phyloP scores from a whole-genome alignment of 2,797 vertebrate species.

The Astyanax mexicanus region DNA sequence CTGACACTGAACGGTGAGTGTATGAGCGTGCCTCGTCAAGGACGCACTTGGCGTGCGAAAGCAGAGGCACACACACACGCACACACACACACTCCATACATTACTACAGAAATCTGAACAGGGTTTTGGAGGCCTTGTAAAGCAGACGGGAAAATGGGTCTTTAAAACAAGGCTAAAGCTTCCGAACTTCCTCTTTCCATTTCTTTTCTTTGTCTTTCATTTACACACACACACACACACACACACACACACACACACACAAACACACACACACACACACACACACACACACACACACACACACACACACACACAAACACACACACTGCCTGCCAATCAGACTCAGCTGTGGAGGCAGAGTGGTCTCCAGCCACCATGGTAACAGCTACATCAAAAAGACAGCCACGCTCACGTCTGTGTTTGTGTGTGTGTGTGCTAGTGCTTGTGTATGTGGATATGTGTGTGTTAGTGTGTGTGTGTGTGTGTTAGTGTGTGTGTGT shows the following conservation, averaged over 20 bases:
- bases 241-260: too few species aligned
- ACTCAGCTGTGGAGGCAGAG: conserved; percentile 51
- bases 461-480: too few species aligned
- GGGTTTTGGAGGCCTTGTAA: neutral
- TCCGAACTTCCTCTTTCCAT: too few species aligned
- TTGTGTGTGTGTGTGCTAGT: too few species aligned
- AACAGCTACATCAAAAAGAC: conserved; percentile 64
- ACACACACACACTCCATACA: conserved; percentile 11
- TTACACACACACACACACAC: too few species aligned
- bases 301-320: conserved; percentile 1
- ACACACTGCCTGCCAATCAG: conserved; percentile 43
- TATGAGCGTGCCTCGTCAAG: conserved; percentile 27
- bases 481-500: too few species aligned
- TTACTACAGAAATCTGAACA: neutral
- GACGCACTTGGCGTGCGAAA: conserved; percentile 7
- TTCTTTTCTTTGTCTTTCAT: too few species aligned
- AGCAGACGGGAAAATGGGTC: too few species aligned
- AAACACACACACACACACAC: neutral
- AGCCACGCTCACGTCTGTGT: conserved; percentile 26
- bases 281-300: conserved; percentile 16
- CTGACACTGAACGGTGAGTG: conserved; percentile 43
- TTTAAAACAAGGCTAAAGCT: too few species aligned
- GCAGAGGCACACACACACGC: neutral
- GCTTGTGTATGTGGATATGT: too few species aligned
- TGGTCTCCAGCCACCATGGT: conserved; percentile 56